Base-by-base conservation (phyloP, 2,888 invertebrate species). In the Argyra leucocephala region DNA sequence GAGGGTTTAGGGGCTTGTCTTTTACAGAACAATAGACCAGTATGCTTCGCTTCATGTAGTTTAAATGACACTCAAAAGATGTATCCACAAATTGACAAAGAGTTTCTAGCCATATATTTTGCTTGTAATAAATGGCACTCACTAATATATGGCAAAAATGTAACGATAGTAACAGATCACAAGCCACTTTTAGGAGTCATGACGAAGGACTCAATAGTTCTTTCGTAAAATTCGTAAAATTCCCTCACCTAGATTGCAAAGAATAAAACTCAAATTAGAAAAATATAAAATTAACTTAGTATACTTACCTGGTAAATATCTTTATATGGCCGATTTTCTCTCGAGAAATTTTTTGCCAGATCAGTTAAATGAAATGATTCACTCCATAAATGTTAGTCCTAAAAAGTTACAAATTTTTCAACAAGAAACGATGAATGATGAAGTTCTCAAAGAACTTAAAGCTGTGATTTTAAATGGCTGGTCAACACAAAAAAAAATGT, bases 351-450 rank as follows among this genome's bases (percentile, higher is more conserved):
- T 63, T 26, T 10, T 15, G 9, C n/a, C 23, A 12, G 26, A 59
- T 3, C 57, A 59, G 21, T n/a, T 61, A 60, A 64, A 64, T 7
- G 61, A 60, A 64, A 64, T 64, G 65, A 62, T 65, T n/a, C 64
- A 63, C 21, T 61, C 67, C 22, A 64, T 67, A 22, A 64, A 67
- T 60, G 21, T 64, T 24, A 65, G 64, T 63, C 62, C 59, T 48
- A 37, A 64, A 59, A 63, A 65, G n/a, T 63, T 61, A 64, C 22
- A 64, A 24, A 57, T 64, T 23, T 66, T 59, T 64, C 12, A 66
- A 21, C 15, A 7, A 24, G 66, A 66, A 61, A 66, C 64, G 1
- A 57, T 31, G 22, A 64, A 62, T 18, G 64, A 66, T 63, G 22
- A 22, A 59, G 23, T 59, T 59, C 18, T 59, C 9, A 59, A 15